phyloP scores from a whole-genome alignment of 2,113 vertebrate species.

The Brienomyrus longianalis region DNA sequence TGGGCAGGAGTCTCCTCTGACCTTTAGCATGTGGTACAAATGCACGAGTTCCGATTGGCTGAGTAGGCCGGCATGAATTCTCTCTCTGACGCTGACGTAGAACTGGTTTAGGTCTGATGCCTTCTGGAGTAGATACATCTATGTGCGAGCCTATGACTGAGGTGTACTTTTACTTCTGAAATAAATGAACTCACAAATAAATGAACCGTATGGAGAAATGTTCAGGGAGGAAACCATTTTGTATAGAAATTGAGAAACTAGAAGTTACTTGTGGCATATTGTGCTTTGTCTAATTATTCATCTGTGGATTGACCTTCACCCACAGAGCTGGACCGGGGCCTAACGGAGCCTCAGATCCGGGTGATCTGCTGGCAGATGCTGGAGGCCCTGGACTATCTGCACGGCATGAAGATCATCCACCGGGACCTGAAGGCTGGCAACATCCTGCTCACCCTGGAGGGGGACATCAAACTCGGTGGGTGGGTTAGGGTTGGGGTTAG shows the following conservation, averaged over 20 bases:
- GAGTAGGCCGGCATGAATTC: background rate
- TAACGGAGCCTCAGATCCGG: constrained; percentile 85
- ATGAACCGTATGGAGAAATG: background rate
- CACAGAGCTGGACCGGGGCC: constrained; percentile 82
- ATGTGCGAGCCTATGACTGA: background rate
- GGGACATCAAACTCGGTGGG: constrained; percentile 91
- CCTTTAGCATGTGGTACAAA: background rate
- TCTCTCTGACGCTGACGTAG: background rate
- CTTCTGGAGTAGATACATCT: background rate
- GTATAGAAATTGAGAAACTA: background rate
- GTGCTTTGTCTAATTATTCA: background rate
- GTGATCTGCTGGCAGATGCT: constrained; percentile 91
- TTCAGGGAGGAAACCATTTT: background rate
- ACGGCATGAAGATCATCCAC: constrained; percentile 91
- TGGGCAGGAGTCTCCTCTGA: background rate
- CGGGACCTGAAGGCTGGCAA: constrained; percentile 95
- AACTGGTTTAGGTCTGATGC: background rate
- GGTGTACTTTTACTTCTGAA: background rate
- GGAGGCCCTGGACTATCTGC: constrained; percentile 84
- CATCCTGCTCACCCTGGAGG: constrained; percentile 84
- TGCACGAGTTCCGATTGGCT: background rate
- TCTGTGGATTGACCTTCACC: background rate
- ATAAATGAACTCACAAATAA: background rate
- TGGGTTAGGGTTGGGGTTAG: too few species aligned
- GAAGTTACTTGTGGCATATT: background rate